Base-by-base conservation (phyloP, 2,113 vertebrate genomes). In the Murina feae region DNA sequence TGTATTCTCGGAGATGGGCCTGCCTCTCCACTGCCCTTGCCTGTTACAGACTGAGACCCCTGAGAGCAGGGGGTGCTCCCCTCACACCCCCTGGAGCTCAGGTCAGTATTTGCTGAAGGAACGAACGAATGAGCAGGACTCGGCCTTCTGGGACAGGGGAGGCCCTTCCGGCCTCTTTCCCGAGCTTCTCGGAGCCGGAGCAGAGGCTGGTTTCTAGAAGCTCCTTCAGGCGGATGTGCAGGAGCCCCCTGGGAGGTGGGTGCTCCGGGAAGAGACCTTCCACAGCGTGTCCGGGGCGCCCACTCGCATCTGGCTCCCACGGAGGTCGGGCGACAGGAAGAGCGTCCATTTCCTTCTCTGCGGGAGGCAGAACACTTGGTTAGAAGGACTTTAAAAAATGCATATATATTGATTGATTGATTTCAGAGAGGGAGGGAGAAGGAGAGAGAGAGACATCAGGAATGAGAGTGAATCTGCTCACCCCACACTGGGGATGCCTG, bases 161-260 rank as follows among this genome's bases (percentile, higher is more conserved):
- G 25, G 28, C 32, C 17, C 66, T 60, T 14, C 42, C 1, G 0
- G 0, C 39, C 17, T 17, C 55, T 23, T 25, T 17, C 42, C 82
- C 2, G 20, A 28, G 71, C 39, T 74, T 51, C 6, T 58, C 39
- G 35, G 47, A 17, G 20, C 44, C 53, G 87, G 76, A 42, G 44
- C 37, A n/a, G 25, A 8, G 2, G 18, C 3, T 11, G 6, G 55
- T 58, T 82, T 90, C 85, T 65, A 28, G 71, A 80, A 16, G 35
- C 30, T 82, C 20, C 11, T 68, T 78, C 20, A 6, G 60, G 39
- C 1, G 7, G 23, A 5, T 13, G 18, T 23, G 9, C 44, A 32
- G 18, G 9, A 72, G 39, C 18, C 42, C 17, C 0, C 6, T 21
- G 20, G 60, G 85, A 72, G 39, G 23, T 14, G 11, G 42, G 30